Percentiles rank a stretch among this genome's conserved stretches.
Conservation (phyloP, 2,797 vertebrate genomes). For the Enteromius mattozi region DNA sequence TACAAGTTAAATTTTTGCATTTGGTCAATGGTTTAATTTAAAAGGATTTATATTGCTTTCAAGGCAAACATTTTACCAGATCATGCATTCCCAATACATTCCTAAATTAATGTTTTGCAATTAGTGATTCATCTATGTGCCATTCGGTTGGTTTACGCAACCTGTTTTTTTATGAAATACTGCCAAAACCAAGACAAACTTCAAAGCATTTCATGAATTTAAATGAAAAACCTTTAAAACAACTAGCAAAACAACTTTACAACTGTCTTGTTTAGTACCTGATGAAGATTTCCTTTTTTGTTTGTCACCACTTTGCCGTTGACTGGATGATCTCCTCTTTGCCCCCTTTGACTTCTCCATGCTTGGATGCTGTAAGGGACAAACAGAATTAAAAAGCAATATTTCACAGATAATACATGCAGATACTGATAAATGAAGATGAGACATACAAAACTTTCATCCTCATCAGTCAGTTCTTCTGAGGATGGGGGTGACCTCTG, state of each 20-base stretch:
- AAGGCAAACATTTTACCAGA: not conserved
- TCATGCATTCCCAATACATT: not conserved
- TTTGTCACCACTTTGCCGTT: conserved; percentile 29
- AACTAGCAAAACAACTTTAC: too few species aligned
- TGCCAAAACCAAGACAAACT: not conserved
- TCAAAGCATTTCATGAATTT: not conserved
- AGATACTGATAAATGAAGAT: conserved; percentile 16
- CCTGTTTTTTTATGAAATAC: not conserved
- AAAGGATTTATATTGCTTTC: not conserved
- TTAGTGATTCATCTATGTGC: not conserved
- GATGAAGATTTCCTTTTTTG: conserved; percentile 59
- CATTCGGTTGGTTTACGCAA: not conserved
- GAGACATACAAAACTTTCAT: conserved; percentile 59
- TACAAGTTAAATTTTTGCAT: not conserved
- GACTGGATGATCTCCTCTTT: conserved; percentile 18
- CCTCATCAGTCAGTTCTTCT: conserved; percentile 58
- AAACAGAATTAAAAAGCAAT: not conserved
- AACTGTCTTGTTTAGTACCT: conserved; percentile 39
- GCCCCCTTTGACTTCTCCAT: conserved; percentile 28
- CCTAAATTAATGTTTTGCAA: not conserved
- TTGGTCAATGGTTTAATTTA: not conserved
- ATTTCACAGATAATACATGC: not conserved
- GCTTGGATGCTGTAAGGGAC: conserved; percentile 37
- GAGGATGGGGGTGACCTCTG: conserved; percentile 48
- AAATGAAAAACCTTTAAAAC: not conserved